Base-by-base conservation (phyloP, 2,888 invertebrate species). In the Stenotaenia linearis region DNA sequence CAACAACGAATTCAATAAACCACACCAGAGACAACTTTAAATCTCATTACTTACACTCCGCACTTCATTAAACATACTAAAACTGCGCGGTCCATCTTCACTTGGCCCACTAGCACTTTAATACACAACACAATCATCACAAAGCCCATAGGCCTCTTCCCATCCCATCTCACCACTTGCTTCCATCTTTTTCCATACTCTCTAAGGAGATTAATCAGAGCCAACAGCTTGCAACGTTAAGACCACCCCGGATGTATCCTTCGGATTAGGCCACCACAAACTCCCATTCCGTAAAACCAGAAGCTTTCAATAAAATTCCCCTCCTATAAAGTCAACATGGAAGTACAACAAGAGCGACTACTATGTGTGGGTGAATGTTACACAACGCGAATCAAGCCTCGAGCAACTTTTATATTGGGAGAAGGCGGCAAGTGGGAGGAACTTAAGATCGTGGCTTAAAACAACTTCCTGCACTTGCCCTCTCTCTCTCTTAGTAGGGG, bases 231-330 rank as follows among this genome's bases (percentile, higher is more conserved):
- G 61, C 61, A 61, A 25, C 61, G 61, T 15, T 61, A 61, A 61
- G 61, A 61, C 61, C 61, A 61, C 23, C 61, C 61, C 61, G 61
- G 61, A 61, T 61, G 61, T 61, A 61, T 61, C 61, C 61, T 61
- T 61, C 61, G 61, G 61, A 61, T 61, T 61, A 61, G 61, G 25
- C 61, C 61, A 61, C 61, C 61, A 61, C 61, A 61, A 61, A 61
- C 61, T 61, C 61, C 61, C 61, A n/a, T 61, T 61, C 25, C 61
- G 23, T 61, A 61, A 61, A 61, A 61, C 61, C 61, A 61, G 61
- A 61, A 61, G 61, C 61, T 61, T 61, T 61, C 61, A 61, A 61
- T 61, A 61, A 61, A 61, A 61, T 61, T 61, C 61, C 61, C 61
- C 61, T 61, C 61, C 61, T 61, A 61, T 61, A 61, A 61, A 61